These are phyloP conservation scores for Paguma larvata DNA, from an alignment of 2,797 vertebrate genomes.

Conservation along the genomic window DNA sequence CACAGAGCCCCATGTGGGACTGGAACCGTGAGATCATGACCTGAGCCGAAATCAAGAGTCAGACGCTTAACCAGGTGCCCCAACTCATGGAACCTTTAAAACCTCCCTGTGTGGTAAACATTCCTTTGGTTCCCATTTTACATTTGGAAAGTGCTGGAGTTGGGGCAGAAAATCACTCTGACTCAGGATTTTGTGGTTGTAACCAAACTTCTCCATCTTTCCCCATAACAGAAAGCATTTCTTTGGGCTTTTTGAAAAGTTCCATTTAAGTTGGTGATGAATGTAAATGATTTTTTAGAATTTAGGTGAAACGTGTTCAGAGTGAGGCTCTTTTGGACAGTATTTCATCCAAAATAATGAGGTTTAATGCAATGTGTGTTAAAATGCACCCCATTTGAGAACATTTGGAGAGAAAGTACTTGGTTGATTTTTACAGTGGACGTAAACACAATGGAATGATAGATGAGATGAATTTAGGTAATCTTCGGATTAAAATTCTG, in stretches of 20 bases:
- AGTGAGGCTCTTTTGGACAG: conserved; percentile 57
- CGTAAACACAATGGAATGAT: conserved; percentile 64
- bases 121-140: not conserved
- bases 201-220: not conserved
- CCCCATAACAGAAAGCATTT: not conserved
- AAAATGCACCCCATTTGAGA: conserved; percentile 66
- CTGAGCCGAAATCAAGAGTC: too few relatives aligned
- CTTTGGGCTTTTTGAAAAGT: not conserved
- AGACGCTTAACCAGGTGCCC: too few relatives aligned
- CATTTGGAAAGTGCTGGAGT: not conserved
- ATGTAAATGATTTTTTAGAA: conserved; percentile 66
- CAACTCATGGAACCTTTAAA: not conserved
- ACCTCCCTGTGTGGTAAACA: too few relatives aligned
- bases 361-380: conserved; percentile 65
- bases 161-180: not conserved
- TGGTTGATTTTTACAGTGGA: conserved; percentile 66
- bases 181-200: not conserved
- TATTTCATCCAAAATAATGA: conserved; percentile 69
- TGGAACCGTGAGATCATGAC: too few relatives aligned
- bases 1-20: too few relatives aligned
- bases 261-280: conserved; percentile 56
- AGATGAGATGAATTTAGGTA: conserved; percentile 64
- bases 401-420: conserved; percentile 66
- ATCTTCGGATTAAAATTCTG: conserved; percentile 83
- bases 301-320: conserved; percentile 54